These are phyloP conservation scores for Conus ventricosus DNA, from an alignment of 1,140 invertebrate species.

Conservation along the genomic window DNA sequence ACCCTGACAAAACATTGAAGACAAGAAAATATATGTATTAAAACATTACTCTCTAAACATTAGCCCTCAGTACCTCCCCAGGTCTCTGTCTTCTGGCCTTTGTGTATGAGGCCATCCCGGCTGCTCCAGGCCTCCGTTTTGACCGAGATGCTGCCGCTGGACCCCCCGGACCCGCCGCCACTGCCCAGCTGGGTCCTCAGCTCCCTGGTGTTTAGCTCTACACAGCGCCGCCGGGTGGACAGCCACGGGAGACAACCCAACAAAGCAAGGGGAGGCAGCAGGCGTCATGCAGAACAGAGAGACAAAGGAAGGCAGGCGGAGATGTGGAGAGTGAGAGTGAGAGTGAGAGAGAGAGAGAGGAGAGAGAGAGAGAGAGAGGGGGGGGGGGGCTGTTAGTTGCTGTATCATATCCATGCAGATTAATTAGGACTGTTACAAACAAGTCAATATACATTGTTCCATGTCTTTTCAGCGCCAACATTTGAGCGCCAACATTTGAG, in stretches of 20 bases:
- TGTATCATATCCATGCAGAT: too few relatives aligned
- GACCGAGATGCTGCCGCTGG: constrained; percentile 63
- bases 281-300: background rate
- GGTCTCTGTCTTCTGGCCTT: constrained; percentile 64
- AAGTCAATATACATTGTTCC: too few relatives aligned
- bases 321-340: background rate
- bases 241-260: background rate
- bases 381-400: background rate
- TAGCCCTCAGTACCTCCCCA: constrained; percentile 66
- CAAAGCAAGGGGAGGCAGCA: background rate
- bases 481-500: too few relatives aligned
- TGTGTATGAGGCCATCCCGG: constrained; percentile 60
- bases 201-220: constrained; percentile 62
- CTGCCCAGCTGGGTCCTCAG: constrained; percentile 62
- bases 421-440: too few relatives aligned
- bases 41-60: too few relatives aligned
- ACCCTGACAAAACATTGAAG: too few relatives aligned
- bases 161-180: constrained; percentile 41
- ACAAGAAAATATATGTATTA: too few relatives aligned
- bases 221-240: background rate
- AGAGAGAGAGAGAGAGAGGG: background rate
- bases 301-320: background rate
- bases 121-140: constrained; percentile 70
- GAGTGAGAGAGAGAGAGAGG: background rate
- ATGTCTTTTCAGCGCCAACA: too few relatives aligned